These are phyloP conservation scores for Agrotis exclamationis DNA, from an alignment of 2,888 invertebrate genomes.

Conservation along the genomic window DNA sequence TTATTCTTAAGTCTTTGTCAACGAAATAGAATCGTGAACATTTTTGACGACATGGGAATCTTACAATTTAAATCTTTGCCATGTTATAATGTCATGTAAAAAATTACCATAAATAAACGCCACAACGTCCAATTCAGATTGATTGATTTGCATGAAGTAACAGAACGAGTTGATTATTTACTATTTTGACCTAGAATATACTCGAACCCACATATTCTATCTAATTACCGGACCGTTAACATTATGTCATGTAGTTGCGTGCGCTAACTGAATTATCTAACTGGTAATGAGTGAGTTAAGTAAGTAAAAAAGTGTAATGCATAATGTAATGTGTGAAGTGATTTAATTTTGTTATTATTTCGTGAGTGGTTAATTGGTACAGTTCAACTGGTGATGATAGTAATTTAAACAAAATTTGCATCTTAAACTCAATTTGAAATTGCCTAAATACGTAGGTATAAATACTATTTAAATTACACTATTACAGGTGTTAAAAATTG, in stretches of 20 bases:
- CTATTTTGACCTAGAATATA: conserved; percentile 67
- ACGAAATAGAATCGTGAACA: too few relatives aligned
- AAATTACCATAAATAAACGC: not conserved
- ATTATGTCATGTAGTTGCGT: conserved; percentile 69
- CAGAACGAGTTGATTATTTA: conserved; percentile 29
- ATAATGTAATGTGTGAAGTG: conserved; percentile 47
- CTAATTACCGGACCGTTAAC: conserved; percentile 51
- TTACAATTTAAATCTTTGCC: too few relatives aligned
- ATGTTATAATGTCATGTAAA: not conserved
- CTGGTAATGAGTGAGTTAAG: conserved; percentile 47
- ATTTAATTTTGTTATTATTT: conserved; percentile 31
- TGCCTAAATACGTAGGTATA: too few relatives aligned
- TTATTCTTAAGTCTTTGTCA: too few relatives aligned
- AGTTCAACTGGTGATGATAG: not conserved
- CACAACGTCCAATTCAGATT: not conserved
- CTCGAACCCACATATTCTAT: conserved; percentile 42
- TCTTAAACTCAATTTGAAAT: not conserved
- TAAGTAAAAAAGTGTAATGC: conserved; percentile 39
- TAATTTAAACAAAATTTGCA: not conserved
- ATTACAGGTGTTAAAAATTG: too few relatives aligned
- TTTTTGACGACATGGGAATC: too few relatives aligned
- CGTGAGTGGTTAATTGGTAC: not conserved
- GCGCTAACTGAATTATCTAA: conserved; percentile 59
- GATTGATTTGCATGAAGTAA: conserved; percentile 24
- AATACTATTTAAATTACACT: too few relatives aligned